Evolutionary conservation across 2,888 invertebrate genomes (phyloP), one percentile per base, ranked within the genome.

Genomic region (Caenorhabditis sinica): DNA sequence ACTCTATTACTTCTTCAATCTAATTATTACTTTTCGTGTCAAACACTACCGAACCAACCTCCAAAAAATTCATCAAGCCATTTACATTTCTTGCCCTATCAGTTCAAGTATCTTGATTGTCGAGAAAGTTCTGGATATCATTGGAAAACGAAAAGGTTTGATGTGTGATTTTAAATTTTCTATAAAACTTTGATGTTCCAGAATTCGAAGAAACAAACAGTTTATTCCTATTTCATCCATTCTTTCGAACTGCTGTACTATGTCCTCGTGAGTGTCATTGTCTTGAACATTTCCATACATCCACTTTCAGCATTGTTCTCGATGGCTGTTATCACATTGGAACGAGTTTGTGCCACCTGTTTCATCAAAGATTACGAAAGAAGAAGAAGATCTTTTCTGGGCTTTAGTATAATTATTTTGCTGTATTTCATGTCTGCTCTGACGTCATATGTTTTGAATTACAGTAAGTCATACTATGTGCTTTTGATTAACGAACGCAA

Each of bases 331-430:
- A 69, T 76, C 9, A 76, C 60, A 49, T 17, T 76, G 17, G 76
- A 76, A 51, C 20, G 76, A 30, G 56, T 76, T 9, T 76, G 45
- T 40, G 68, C 76, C 51, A 76, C 76, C 49, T 76, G 56, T 20
- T 76, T 66, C 23, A 66, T 76, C 8, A 76, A 60, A 28, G 66
- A 76, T 23, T 76, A 76, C 61, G 76, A 76, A 45, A 33, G 69
- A 40, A 76, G 69, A 49, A 28, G 13, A 20, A 40, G 68, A 17
- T 49, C 49, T 11, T 28, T 33, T 40, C 56, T 76, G 23, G 76
- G 45, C 23, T 66, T 20, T 49, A 17, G 28, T 1, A 60, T 76
- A 30, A 68, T 76, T n/a, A 0, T 61, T 20, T 49, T 76, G 8
- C 30, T 76, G 45, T 23, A 25, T 3, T 23, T 40, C n/a, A 17